Conservation (phyloP, 2,113 vertebrate species). For the Anas platyrhynchos region DNA sequence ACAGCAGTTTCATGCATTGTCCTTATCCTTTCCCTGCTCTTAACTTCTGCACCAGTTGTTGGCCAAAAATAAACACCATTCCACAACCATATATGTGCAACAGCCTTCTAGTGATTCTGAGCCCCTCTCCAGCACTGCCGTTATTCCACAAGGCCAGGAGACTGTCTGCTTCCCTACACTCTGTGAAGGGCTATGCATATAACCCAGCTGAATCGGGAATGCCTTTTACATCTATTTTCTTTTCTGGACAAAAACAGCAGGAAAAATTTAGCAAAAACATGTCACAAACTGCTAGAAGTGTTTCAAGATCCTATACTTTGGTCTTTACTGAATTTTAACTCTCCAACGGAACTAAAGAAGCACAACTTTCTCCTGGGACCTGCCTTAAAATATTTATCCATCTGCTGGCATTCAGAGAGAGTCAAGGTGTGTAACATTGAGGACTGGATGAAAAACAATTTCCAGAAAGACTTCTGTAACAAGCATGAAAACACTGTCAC, state of each 20-base stretch:
- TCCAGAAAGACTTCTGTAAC: slow-evolving; percentile 91
- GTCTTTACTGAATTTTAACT: slow-evolving; percentile 85
- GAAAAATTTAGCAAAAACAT: slow-evolving; percentile 84
- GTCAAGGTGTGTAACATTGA: slow-evolving; percentile 94
- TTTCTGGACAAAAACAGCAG: slow-evolving; percentile 92
- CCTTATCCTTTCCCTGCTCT: slow-evolving; percentile 52
- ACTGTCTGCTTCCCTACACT: background rate
- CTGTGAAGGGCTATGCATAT: slow-evolving; percentile 81
- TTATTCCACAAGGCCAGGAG: background rate
- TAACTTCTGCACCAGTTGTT: slow-evolving; percentile 76
- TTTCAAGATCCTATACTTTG: slow-evolving; percentile 90
- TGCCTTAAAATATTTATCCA: slow-evolving; percentile 82
- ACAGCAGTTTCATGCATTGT: background rate
- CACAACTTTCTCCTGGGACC: slow-evolving; percentile 89
- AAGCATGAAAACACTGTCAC: slow-evolving; percentile 85
- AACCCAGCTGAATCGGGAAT: slow-evolving; percentile 88
- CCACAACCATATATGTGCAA: slow-evolving; percentile 91
- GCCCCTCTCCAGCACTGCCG: background rate
- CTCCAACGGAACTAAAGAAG: slow-evolving; percentile 84
- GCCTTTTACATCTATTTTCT: slow-evolving; percentile 92
- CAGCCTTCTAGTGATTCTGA: background rate
- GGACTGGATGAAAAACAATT: slow-evolving; percentile 89
- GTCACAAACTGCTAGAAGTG: slow-evolving; percentile 77
- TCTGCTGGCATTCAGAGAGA: slow-evolving; percentile 92
- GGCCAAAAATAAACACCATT: slow-evolving; percentile 87